Base-by-base conservation (phyloP, 2,113 vertebrate species). In the Lophochroa leadbeateri region DNA sequence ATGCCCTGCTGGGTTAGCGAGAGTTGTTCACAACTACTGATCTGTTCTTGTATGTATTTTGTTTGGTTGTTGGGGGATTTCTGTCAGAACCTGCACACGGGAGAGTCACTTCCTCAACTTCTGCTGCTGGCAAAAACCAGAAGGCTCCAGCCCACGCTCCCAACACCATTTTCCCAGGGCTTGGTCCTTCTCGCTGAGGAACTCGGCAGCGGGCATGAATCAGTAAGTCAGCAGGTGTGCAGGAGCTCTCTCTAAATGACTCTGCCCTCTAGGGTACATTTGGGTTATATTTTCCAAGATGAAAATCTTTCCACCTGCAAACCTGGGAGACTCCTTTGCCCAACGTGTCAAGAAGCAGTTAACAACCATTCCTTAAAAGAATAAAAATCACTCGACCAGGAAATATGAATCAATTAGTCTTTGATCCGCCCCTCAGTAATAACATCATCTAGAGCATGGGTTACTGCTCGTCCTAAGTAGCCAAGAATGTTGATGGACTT, bases 251-350 rank as follows among this genome's bases (percentile, higher is more conserved):
- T 95, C 86, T 94, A 94, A 96, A 95, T 92, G 94, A 96, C 90
- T 97, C 92, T 93, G 91, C 96, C 96, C 95, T 96, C 95, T 96
- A 97, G 96, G 96, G 95, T 97, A 96, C 96, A 96, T 82, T 89
- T 64, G 67, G 71, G 93, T 97, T 96, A 96, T 67, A 69, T 82
- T 96, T 96, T 82, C 91, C 88, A 92, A 96, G 88, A 84, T 43
- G 25, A 82, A 91, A 91, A 87, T 46, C 72, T 91, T 96, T 86
- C 94, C 74, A 89, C 91, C 84, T 93, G 64, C 88, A 84, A 86
- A 86, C 74, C 44, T 69, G 69, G 82, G 67, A 92, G 86, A 85
- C 35, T 67, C 84, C 91, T 86, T 91, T 82, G 61, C 80, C 57
- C 77, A 82, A 17, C 2, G 0, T 3, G 7, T 84, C 80, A 92